Evolutionary conservation across 2,797 vertebrate species (phyloP).

Genomic region (Protosalanx chinensis): DNA sequence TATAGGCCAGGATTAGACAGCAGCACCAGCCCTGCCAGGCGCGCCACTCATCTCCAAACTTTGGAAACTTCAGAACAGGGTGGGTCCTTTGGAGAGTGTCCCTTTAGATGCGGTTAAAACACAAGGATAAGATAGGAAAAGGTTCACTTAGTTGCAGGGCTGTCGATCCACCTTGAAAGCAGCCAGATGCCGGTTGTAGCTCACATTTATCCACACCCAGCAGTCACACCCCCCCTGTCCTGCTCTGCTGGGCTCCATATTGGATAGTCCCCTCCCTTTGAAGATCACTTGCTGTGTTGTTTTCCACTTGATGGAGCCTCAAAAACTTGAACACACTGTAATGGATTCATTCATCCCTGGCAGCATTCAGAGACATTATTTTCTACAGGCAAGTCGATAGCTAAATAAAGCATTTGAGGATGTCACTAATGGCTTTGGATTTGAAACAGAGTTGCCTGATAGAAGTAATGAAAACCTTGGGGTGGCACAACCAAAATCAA

Average conservation of each 20-base stretch:
- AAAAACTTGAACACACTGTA: neutral
- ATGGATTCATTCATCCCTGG: neutral
- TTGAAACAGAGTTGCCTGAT: no score
- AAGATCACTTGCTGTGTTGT: neutral
- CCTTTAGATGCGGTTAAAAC: neutral
- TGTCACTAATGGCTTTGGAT: no score
- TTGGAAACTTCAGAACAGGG: slow-evolving; percentile 14
- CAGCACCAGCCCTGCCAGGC: neutral
- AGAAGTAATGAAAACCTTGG: no score
- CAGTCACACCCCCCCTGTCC: slow-evolving; percentile 33
- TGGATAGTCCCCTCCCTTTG: slow-evolving; percentile 30
- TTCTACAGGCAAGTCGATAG: no score
- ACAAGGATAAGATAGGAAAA: no score
- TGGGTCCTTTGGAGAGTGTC: neutral
- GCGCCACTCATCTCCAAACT: slow-evolving; percentile 42
- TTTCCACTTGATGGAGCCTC: neutral
- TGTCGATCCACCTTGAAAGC: slow-evolving; percentile 2
- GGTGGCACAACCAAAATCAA: no score
- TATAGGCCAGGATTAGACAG: slow-evolving; percentile 1
- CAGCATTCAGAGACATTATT: no score
- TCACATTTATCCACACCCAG: slow-evolving; percentile 27
- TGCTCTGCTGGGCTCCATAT: slow-evolving; percentile 27
- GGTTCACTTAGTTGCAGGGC: neutral
- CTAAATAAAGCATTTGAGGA: no score
- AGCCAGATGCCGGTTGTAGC: neutral